A percentile compares a stretch with the other conserved stretches of the same genome.
Conservation (phyloP, 2,888 invertebrate species). For the Gastrophysa polygoni region DNA sequence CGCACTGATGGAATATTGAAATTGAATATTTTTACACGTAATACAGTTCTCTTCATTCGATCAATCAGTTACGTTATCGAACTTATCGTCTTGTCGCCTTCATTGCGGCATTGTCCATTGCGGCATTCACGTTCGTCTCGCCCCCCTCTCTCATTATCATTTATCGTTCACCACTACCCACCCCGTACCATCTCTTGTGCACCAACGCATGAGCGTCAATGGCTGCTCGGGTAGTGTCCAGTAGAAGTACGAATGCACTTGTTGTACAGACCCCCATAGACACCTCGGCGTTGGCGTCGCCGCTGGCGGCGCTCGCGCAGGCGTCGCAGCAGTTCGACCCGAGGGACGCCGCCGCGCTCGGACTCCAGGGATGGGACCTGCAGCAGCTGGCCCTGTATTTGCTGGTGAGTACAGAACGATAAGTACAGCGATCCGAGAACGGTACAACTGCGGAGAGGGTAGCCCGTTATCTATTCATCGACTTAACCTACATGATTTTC, state of each 20-base stretch:
- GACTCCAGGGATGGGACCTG: slow-evolving; percentile 75
- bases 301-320: slow-evolving; percentile 58
- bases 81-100: not conserved
- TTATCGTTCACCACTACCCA: slow-evolving; percentile 40
- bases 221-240: slow-evolving; percentile 52
- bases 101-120: not conserved
- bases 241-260: slow-evolving; percentile 34
- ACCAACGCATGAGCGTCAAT: slow-evolving; percentile 49
- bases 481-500: no score
- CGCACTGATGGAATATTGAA: no score
- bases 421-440: no score
- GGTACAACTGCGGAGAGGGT: no score
- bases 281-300: slow-evolving; percentile 56
- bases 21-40: no score
- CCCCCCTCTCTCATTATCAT: slow-evolving; percentile 17
- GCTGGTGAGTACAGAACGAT: slow-evolving; percentile 64
- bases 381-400: slow-evolving; percentile 75
- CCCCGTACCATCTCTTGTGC: slow-evolving; percentile 40
- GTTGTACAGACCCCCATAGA: slow-evolving; percentile 54
- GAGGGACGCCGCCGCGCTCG: slow-evolving; percentile 59
- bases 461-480: no score
- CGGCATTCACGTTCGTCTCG: slow-evolving; percentile 21
- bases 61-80: not conserved
- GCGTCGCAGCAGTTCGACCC: slow-evolving; percentile 58
- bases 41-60: not conserved